Evolutionary conservation across 1,140 invertebrate species (phyloP).

Genomic region (Psilanteris sp.): DNA sequence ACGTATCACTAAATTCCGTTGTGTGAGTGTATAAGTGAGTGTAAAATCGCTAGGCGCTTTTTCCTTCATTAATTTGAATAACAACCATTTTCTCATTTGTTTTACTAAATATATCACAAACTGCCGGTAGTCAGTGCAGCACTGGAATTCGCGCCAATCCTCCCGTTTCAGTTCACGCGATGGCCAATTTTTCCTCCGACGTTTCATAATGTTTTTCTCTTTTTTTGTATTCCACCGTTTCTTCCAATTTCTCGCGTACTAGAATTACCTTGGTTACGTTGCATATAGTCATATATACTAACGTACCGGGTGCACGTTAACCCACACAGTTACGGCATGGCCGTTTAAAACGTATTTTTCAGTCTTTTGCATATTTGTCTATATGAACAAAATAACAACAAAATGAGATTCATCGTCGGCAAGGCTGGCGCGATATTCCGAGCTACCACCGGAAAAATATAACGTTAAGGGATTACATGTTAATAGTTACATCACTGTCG

Average conservation of each 20-base stretch:
- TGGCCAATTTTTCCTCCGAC: constrained; percentile 27
- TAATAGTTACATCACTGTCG: constrained; percentile 79
- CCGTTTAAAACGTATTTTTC: constrained; percentile 33
- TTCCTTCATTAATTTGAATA: constrained; percentile 75
- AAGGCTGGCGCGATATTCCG: constrained; percentile 47
- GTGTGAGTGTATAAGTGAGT: constrained; percentile 72
- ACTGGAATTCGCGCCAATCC: constrained; percentile 53
- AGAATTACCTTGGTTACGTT: no score
- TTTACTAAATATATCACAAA: constrained; percentile 80
- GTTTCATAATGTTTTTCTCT: background rate
- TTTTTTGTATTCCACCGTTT: background rate
- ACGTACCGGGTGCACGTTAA: constrained; percentile 2
- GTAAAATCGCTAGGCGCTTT: constrained; percentile 76
- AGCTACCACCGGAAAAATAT: constrained; percentile 78
- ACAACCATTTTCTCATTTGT: constrained; percentile 77
- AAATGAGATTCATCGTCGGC: constrained; percentile 6
- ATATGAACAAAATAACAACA: constrained; percentile 35
- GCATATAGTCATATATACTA: constrained; percentile 8
- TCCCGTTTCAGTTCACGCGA: constrained; percentile 14
- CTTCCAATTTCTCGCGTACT: background rate
- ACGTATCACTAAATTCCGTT: constrained; percentile 63
- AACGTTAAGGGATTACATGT: constrained; percentile 78
- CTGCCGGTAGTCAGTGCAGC: constrained; percentile 72
- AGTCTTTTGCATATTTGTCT: constrained; percentile 52
- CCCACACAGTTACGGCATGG: constrained; percentile 1